Evolutionary conservation across 1,140 invertebrate genomes (phyloP).

Genomic region (Rhopalosiphum maidis): DNA sequence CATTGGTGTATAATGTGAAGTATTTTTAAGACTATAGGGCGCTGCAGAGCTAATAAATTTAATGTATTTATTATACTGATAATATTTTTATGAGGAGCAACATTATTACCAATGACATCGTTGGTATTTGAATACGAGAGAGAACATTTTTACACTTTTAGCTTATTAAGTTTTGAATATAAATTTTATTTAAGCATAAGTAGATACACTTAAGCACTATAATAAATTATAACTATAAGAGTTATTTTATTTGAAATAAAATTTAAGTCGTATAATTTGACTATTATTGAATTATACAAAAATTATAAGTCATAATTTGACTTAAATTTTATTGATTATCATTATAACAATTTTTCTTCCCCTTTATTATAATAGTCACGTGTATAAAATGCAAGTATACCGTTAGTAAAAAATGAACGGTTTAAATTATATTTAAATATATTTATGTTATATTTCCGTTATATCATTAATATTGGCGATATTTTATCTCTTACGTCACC

Average conservation of each 20-base stretch:
- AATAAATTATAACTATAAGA: neutral
- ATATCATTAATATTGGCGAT: neutral
- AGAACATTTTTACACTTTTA: neutral
- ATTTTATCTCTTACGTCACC: neutral
- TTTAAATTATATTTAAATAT: neutral
- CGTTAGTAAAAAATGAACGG: neutral
- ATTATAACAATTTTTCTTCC: neutral
- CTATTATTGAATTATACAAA: too few species aligned
- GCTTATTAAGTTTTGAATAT: neutral
- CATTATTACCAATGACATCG: too few species aligned
- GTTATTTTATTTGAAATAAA: neutral
- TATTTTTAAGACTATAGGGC: neutral
- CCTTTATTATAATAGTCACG: neutral
- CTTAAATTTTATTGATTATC: neutral
- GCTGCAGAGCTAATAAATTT: neutral
- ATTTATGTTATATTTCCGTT: neutral
- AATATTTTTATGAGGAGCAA: too few species aligned
- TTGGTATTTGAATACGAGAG: neutral
- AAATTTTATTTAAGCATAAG: neutral
- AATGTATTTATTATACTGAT: neutral
- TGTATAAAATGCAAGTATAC: neutral
- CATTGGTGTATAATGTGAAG: neutral
- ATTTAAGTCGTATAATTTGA: neutral
- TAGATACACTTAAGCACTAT: neutral
- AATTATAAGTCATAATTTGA: neutral